Conservation (phyloP, 2,888 invertebrate species). For the Timema cristinae region DNA sequence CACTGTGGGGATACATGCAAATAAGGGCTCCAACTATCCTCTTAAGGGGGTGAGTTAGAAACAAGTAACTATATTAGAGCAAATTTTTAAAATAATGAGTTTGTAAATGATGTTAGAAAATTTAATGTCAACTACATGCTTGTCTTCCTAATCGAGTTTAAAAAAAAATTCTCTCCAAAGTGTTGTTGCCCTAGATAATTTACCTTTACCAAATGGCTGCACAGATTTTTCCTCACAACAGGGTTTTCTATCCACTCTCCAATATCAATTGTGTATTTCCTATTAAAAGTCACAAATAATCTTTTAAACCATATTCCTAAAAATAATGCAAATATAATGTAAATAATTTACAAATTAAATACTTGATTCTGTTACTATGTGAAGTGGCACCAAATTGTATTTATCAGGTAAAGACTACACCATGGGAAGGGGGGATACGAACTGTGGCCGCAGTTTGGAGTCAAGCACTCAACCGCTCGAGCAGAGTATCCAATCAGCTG, state of each 20-base stretch:
- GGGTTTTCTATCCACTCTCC: not conserved
- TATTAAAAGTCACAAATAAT: too few relatives aligned
- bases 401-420: slow-evolving; percentile 36
- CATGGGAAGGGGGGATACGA: slow-evolving; percentile 55
- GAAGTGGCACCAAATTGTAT: slow-evolving; percentile 39
- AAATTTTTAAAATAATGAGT: too few relatives aligned
- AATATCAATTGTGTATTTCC: not conserved
- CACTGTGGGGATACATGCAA: slow-evolving; percentile 63
- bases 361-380: not conserved
- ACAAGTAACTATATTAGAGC: slow-evolving; percentile 41
- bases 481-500: slow-evolving; percentile 45
- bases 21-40: slow-evolving; percentile 75
- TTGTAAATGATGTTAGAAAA: too few relatives aligned
- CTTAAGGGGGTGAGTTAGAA: slow-evolving; percentile 60
- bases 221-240: not conserved
- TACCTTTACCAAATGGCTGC: too few relatives aligned
- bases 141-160: too few relatives aligned
- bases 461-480: slow-evolving; percentile 42
- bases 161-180: too few relatives aligned
- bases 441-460: slow-evolving; percentile 50
- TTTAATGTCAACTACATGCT: too few relatives aligned
- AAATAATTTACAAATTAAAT: not conserved
- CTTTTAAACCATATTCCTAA: too few relatives aligned
- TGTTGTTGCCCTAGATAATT: too few relatives aligned
- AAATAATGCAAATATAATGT: not conserved